Base-by-base conservation (phyloP, 2,113 vertebrate species). In the Lethenteron reissneri region DNA sequence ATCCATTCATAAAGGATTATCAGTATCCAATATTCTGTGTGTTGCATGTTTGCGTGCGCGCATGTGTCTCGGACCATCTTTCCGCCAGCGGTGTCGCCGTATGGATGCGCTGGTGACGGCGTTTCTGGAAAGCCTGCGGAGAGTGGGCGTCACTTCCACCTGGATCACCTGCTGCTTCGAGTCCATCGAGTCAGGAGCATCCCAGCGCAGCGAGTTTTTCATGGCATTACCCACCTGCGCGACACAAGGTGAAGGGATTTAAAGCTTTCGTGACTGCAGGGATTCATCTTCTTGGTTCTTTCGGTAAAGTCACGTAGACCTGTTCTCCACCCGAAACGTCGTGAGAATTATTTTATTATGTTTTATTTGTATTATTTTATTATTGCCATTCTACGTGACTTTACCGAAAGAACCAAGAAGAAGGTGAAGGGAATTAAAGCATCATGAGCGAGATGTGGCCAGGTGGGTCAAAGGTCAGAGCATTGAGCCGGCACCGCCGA, bases 81-180 rank as follows among this genome's bases (percentile, higher is more conserved):
- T 88, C 84, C 97, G 97, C 94, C 94, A 99, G 74, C 94, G 88
- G 74, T 99, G 94, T 3, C 94, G 91, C 74, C 94, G 82, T 78
- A 99, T 99, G 70, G 94, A 99, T 78, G 96, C 85, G 75, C 92
- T 97, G 59, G 94, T 99, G 74, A 97, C 94, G 72, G 92, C 94
- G 74, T 97, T 97, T 75, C 94, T 85, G 76, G 92, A 97, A 82
- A 99, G 95, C 79, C 90, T 85, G 69, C 91, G 91, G 72, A 90
- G 83, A 69, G 90, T 91, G 76, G 92, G 94, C 15, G 94, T 97
- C 80, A 99, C 89, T 81, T 99, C 94, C 80, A 99, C 90, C 79
- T 96, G 90, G 83, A 99, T 99, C 74, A 87, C 88, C 69, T 82
- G 85, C 19, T 85, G 83, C 7, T 91, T 89, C 79, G 94, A 87